A percentile compares a stretch with the other conserved stretches of the same genome.
Conservation (phyloP, 2,797 vertebrate species). For the Vespertilio murinus region DNA sequence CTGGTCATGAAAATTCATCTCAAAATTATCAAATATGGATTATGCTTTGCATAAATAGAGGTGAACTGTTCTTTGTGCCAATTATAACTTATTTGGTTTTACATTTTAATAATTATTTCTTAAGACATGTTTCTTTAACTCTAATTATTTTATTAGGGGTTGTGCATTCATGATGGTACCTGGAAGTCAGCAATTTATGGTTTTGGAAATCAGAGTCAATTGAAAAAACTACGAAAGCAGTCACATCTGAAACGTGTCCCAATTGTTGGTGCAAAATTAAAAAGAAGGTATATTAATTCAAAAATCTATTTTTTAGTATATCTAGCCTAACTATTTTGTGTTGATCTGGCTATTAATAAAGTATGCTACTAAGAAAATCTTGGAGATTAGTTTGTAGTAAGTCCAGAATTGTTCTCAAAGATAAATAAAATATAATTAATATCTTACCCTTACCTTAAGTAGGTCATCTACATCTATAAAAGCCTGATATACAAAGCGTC, state of each 20-base stretch:
- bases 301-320: neutral
- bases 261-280: slow-evolving; percentile 90
- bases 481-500: too few relatives aligned
- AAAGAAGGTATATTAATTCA: slow-evolving; percentile 87
- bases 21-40: neutral
- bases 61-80: neutral
- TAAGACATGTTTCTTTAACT: slow-evolving; percentile 14
- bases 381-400: neutral
- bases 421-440: slow-evolving; percentile 5
- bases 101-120: neutral
- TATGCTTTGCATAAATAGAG: neutral
- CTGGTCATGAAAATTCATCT: neutral
- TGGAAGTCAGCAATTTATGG: slow-evolving; percentile 96
- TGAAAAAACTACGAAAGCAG: slow-evolving; percentile 89
- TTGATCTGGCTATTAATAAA: slow-evolving; percentile 2
- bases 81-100: neutral
- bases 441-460: neutral
- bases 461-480: neutral
- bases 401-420: slow-evolving; percentile 40
- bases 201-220: slow-evolving; percentile 86
- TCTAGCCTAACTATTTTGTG: neutral
- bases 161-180: slow-evolving; percentile 92
- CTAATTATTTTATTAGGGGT: slow-evolving; percentile 85
- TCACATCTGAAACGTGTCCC: slow-evolving; percentile 91
- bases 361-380: neutral